These are phyloP conservation scores for Sogatella furcifera DNA, from an alignment of 1,140 invertebrate species.

Conservation along the genomic window DNA sequence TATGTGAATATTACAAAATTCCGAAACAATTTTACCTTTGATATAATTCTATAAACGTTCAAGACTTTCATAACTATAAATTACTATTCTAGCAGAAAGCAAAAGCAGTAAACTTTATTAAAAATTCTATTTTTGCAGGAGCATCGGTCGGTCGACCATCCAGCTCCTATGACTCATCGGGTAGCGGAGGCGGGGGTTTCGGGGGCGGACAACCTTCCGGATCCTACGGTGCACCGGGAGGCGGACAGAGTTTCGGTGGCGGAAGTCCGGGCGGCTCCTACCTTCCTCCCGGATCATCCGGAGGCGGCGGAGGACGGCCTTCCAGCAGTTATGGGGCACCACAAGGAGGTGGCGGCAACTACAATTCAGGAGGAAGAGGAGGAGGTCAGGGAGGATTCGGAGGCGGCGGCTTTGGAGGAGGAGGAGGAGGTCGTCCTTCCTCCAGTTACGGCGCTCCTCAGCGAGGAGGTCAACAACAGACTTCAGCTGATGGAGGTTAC, in stretches of 20 bases:
- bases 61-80: no score
- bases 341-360: background rate
- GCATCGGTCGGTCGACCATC: slow-evolving; percentile 7
- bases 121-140: no score
- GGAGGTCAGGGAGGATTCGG: background rate
- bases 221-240: slow-evolving; percentile 5
- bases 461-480: slow-evolving; percentile 12
- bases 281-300: background rate
- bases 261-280: background rate
- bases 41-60: no score
- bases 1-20: no score
- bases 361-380: background rate
- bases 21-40: no score
- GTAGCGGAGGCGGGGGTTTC: slow-evolving; percentile 19
- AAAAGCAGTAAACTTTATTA: no score
- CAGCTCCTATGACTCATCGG: slow-evolving; percentile 6
- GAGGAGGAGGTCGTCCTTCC: slow-evolving; percentile 21
- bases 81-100: no score
- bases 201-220: slow-evolving; percentile 26
- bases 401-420: slow-evolving; percentile 14
- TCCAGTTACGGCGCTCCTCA: slow-evolving; percentile 26
- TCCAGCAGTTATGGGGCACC: no score
- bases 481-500: no score
- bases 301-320: background rate
- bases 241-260: background rate